Evolutionary conservation across 2,888 invertebrate species (phyloP), one percentile per base, ranked within the genome.

Genomic region (Drosophila planitibia): DNA sequence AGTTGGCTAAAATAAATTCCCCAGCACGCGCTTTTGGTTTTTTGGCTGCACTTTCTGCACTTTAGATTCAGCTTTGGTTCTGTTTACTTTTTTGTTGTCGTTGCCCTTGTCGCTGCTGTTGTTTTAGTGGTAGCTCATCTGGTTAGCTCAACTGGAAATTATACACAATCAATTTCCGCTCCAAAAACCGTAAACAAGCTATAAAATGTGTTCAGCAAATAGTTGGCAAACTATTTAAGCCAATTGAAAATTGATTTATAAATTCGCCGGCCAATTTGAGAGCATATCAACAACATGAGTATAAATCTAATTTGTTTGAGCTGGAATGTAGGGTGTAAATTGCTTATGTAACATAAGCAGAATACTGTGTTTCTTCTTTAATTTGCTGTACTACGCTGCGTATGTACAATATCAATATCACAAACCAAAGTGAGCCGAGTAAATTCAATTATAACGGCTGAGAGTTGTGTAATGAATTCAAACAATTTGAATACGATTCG

Each of bases 161-260:
- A 90, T 83, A 91, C 84, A 90, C 90, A 91, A 91, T 91, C 82
- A 83, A 91, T 91, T 91, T 91, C 91, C 88, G 91, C 91, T 86
- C 86, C 78, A 83, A 71, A 85, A 82, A 76, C 70, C 80, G 81
- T 78, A 77, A 80, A 76, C 73, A 75, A 82, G 67, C 78, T 65
- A 69, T 67, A 63, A 76, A 79, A 82, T 88, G 35, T 67, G 71
- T 70, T 66, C 58, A 32, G 55, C 68, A 55, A 65, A 61, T 62
- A 54, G 59, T 80, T 61, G 41, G 30, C 33, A 47, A 74, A 74
- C 70, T 57, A 70, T 77, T 70, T 65, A 61, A 82, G 68, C 70
- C 70, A 82, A 82, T 82, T 37, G 47, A 54, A 75, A 54, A 64
- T 69, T 55, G 57, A 82, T 79, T 65, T 74, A 74, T 83, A 63